Conservation (phyloP, 2,888 invertebrate genomes). For the Leptopterna dolabrata region DNA sequence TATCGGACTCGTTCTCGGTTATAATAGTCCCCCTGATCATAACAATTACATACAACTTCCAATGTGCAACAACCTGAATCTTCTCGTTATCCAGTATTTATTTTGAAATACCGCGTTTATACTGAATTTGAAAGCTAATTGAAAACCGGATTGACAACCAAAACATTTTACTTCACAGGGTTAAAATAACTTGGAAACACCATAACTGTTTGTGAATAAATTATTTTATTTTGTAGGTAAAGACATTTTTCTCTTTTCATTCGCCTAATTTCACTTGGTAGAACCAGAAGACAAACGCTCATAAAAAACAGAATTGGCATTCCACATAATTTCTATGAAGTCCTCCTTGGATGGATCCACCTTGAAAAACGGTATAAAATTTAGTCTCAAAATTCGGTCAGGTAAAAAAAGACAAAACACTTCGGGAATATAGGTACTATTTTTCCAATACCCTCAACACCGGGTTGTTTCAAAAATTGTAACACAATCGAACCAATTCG, state of each 20-base stretch:
- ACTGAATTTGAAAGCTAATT: too few species aligned
- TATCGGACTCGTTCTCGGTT: too few species aligned
- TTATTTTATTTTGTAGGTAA: conserved; percentile 18
- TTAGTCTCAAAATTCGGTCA: conserved; percentile 27
- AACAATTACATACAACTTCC: too few species aligned
- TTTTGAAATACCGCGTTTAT: too few species aligned
- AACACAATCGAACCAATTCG: not conserved
- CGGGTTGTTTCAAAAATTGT: not conserved
- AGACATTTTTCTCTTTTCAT: not conserved
- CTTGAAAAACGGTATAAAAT: conserved; percentile 48
- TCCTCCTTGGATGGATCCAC: conserved; percentile 43
- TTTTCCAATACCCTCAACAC: not conserved
- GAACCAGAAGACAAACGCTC: conserved; percentile 37
- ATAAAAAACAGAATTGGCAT: not conserved
- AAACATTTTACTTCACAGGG: not conserved
- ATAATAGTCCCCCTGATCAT: too few species aligned
- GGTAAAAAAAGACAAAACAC: not conserved
- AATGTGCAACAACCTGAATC: too few species aligned
- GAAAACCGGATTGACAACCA: too few species aligned
- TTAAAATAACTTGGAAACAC: conserved; percentile 12
- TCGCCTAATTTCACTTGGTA: not conserved
- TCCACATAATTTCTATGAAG: conserved; percentile 10
- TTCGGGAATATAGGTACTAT: not conserved
- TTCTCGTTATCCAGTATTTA: too few species aligned
- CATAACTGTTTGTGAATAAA: not conserved